Conservation (phyloP, 2,113 vertebrate species). For the Hymenochirus boettgeri region DNA sequence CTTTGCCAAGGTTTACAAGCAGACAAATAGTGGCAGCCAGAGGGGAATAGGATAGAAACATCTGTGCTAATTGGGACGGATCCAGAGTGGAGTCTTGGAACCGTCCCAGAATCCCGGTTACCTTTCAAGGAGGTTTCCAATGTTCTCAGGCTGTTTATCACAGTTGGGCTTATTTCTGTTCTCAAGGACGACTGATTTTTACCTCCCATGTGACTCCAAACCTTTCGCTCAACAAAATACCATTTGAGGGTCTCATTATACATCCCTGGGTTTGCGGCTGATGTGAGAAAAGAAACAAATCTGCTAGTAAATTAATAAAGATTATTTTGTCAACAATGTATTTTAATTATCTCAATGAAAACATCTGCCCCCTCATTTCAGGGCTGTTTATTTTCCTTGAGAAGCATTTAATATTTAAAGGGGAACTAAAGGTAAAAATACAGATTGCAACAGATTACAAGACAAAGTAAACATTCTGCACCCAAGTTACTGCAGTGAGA, state of each 20-base stretch:
- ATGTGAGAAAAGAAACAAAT: too few relatives aligned
- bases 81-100: constrained; percentile 51
- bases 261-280: not conserved
- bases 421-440: too few relatives aligned
- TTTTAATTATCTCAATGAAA: not conserved
- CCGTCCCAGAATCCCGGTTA: constrained; percentile 54
- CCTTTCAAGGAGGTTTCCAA: constrained; percentile 49
- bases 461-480: too few relatives aligned
- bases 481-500: too few relatives aligned
- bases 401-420: too few relatives aligned
- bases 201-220: not conserved
- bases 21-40: constrained; percentile 46
- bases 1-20: constrained; percentile 26
- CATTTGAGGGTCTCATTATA: not conserved
- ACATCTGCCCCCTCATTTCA: not conserved
- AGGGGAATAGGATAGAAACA: constrained; percentile 54
- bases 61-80: constrained; percentile 54
- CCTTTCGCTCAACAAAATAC: not conserved
- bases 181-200: not conserved
- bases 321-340: not conserved
- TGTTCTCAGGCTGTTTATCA: constrained; percentile 20
- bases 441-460: too few relatives aligned
- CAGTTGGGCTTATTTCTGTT: not conserved
- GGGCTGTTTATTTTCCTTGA: too few relatives aligned
- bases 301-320: too few relatives aligned